These are phyloP conservation scores for Sapayoa aenigma DNA, from an alignment of 2,113 vertebrate species.

Conservation along the genomic window DNA sequence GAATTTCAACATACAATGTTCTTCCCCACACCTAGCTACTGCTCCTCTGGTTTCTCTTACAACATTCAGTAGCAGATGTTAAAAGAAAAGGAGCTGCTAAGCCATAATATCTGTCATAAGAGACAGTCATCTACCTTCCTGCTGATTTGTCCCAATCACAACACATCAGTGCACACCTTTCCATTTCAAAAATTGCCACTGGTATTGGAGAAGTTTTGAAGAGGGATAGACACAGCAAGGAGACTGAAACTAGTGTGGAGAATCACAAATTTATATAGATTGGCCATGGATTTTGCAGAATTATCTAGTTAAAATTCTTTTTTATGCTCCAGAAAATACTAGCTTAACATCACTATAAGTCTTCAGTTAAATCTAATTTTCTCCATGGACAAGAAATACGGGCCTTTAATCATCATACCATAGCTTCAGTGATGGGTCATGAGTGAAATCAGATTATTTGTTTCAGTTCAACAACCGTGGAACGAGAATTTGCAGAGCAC, in stretches of 20 bases:
- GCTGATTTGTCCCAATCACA: background rate
- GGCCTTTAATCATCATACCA: slow-evolving; percentile 16
- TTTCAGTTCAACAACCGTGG: slow-evolving; percentile 47
- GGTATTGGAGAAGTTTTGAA: background rate
- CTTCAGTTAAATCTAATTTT: slow-evolving; percentile 45
- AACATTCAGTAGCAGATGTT: background rate
- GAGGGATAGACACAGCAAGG: background rate
- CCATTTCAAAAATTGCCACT: slow-evolving; percentile 4
- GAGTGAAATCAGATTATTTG: slow-evolving; percentile 51
- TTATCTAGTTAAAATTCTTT: background rate
- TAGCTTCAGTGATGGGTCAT: slow-evolving; percentile 4
- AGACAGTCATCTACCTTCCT: background rate
- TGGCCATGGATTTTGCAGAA: background rate
- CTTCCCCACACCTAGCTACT: background rate
- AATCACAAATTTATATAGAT: background rate
- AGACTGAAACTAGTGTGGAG: background rate
- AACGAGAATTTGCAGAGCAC: slow-evolving; percentile 17
- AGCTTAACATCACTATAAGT: background rate
- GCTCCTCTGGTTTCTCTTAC: background rate
- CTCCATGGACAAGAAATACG: background rate
- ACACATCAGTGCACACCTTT: background rate
- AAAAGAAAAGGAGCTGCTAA: background rate
- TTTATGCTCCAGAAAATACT: slow-evolving; percentile 30
- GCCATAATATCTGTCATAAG: background rate
- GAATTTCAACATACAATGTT: background rate